Evolutionary conservation across 2,888 invertebrate genomes (phyloP).

Genomic region (Ophioninae sp.): DNA sequence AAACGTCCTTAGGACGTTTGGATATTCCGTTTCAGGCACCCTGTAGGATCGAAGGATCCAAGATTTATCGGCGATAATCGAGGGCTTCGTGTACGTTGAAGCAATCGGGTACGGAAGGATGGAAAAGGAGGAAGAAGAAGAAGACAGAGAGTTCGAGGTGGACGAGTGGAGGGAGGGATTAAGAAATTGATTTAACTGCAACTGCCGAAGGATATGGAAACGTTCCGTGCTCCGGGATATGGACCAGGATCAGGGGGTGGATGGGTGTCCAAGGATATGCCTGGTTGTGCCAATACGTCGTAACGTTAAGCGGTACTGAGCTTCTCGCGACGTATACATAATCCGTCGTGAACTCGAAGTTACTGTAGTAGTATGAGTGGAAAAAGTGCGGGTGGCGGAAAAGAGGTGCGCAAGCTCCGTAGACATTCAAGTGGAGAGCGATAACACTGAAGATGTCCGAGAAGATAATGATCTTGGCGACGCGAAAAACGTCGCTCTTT

Average conservation of each 20-base stretch:
- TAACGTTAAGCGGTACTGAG: slow-evolving; percentile 56
- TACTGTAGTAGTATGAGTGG: slow-evolving; percentile 16
- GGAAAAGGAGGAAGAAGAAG: neutral
- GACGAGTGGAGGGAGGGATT: slow-evolving; percentile 3
- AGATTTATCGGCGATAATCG: slow-evolving; percentile 40
- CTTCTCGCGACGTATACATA: slow-evolving; percentile 60
- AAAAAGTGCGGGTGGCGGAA: slow-evolving; percentile 2
- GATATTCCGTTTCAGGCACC: too few relatives aligned
- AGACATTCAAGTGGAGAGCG: slow-evolving; percentile 63
- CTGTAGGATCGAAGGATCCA: too few relatives aligned
- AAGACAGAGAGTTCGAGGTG: too few relatives aligned
- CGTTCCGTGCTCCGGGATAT: slow-evolving; percentile 6
- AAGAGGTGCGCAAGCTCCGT: slow-evolving; percentile 31
- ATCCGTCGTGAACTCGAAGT: slow-evolving; percentile 60
- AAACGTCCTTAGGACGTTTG: too few relatives aligned
- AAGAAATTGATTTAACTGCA: slow-evolving; percentile 51
- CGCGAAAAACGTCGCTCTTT: slow-evolving; percentile 64
- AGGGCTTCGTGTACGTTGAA: slow-evolving; percentile 11
- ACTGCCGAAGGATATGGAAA: slow-evolving; percentile 35
- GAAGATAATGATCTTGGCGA: slow-evolving; percentile 67
- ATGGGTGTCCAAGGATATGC: neutral
- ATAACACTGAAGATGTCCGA: slow-evolving; percentile 65
- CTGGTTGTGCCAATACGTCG: slow-evolving; percentile 52
- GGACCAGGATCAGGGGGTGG: slow-evolving; percentile 9
- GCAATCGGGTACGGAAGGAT: neutral